Evolutionary conservation across 2,113 vertebrate genomes (phyloP).

Genomic region (Lipophrys pholis): DNA sequence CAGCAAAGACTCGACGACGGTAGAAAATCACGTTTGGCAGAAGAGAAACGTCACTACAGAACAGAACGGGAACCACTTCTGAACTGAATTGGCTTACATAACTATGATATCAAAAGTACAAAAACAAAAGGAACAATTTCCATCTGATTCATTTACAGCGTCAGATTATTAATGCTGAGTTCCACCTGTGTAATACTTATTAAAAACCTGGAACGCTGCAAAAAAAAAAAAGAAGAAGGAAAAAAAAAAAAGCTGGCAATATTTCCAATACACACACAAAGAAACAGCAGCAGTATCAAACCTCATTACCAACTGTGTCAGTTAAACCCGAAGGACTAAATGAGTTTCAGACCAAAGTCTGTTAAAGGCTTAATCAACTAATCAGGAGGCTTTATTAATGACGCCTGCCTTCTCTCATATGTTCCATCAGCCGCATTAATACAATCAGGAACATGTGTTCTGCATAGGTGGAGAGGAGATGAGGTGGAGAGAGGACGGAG

Average conservation of each 20-base stretch:
- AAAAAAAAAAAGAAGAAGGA: constrained; percentile 33
- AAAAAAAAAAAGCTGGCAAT: constrained; percentile 46
- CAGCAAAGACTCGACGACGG: too few species aligned
- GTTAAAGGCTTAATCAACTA: constrained; percentile 70
- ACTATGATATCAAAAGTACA: too few species aligned
- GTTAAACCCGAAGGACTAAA: constrained; percentile 55
- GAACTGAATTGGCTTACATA: too few species aligned
- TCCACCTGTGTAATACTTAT: background rate
- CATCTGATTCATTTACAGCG: background rate
- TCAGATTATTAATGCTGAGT: background rate
- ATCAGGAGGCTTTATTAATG: constrained; percentile 67
- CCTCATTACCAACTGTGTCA: constrained; percentile 64
- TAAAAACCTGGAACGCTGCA: background rate
- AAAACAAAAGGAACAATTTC: background rate
- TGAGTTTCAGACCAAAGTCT: constrained; percentile 69
- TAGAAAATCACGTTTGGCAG: too few species aligned
- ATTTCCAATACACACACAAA: constrained; percentile 33
- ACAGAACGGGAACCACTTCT: too few species aligned
- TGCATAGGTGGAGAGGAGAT: constrained; percentile 41
- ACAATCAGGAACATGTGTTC: constrained; percentile 51
- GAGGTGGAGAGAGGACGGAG: constrained; percentile 1
- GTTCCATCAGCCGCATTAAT: constrained; percentile 64
- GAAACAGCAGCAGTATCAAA: constrained; percentile 46
- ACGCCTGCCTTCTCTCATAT: constrained; percentile 64
- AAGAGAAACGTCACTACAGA: too few species aligned